These are phyloP conservation scores for Neoseiulus cucumeris DNA, from an alignment of 1,140 invertebrate species.

Conservation along the genomic window DNA sequence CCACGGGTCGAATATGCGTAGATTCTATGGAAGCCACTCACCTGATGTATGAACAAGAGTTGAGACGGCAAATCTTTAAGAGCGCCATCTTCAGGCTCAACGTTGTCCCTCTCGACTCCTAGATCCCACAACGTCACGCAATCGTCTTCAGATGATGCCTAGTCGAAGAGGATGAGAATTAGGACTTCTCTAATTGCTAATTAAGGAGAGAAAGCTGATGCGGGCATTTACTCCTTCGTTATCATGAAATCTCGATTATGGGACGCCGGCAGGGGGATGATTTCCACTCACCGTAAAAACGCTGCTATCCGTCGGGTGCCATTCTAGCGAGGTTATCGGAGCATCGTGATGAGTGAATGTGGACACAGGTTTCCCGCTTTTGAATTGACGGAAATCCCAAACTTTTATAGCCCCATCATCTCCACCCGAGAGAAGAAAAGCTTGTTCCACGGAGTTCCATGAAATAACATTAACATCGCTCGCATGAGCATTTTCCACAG, in stretches of 20 bases:
- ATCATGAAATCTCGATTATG: too few relatives aligned
- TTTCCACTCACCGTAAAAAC: slow-evolving; percentile 46
- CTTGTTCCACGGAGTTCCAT: slow-evolving; percentile 74
- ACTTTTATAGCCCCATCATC: slow-evolving; percentile 85
- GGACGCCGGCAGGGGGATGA: too few relatives aligned
- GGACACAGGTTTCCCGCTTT: slow-evolving; percentile 50
- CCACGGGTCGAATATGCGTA: too few relatives aligned
- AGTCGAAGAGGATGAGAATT: too few relatives aligned
- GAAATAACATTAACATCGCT: slow-evolving; percentile 92
- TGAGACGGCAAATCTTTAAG: slow-evolving; percentile 63
- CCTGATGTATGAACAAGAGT: slow-evolving; percentile 85
- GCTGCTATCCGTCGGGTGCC: slow-evolving; percentile 77
- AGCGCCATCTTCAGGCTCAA: slow-evolving; percentile 26
- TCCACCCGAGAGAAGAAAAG: slow-evolving; percentile 73
- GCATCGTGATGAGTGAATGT: slow-evolving; percentile 78
- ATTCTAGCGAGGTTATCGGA: slow-evolving; percentile 78
- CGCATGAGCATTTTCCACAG: slow-evolving; percentile 61
- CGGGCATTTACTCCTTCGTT: too few relatives aligned
- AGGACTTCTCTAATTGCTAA: too few relatives aligned
- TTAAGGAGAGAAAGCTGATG: too few relatives aligned
- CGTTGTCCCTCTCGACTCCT: slow-evolving; percentile 60
- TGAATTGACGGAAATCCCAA: slow-evolving; percentile 84
- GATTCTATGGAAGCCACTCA: too few relatives aligned
- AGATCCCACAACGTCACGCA: slow-evolving; percentile 96
- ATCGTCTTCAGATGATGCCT: slow-evolving; percentile 73